Evolutionary conservation across 2,888 invertebrate species (phyloP), one percentile per base, ranked within the genome.

Genomic region (Galerucella pusilla): DNA sequence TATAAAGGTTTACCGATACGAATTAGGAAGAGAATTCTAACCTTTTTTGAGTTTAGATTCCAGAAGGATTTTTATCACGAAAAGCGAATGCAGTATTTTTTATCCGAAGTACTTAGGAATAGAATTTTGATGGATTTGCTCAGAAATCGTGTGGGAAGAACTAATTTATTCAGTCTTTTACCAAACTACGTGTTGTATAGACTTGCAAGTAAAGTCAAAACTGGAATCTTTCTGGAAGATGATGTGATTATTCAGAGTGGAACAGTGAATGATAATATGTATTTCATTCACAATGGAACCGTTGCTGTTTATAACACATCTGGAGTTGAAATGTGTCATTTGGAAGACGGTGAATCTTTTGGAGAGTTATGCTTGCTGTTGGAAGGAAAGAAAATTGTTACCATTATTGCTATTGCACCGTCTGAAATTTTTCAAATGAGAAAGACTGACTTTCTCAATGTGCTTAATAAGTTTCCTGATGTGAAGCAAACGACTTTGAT

Each of bases 301-400:
- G 75, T 77, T 4, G 75, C 75, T 16, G 84, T 89, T 42, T 88
- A 88, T 71, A 87, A 88, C 5, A 80, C 80, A 10, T 76, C 75
- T 2, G 88, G 87, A 57, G 87, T 85, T 83, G 89, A 89, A 68
- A 81, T 89, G 2, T 88, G 88, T 71, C 89, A 89, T 80, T 83
- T 90, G 75, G 85, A 88, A 61, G 88, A 89, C 75, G 89, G 88
- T 10, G 84, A 86, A 2, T 85, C 88, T 79, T 90, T 90, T 77
- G 90, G 89, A 0, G 89, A 90, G 80, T 84, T 89, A 59, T 85
- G 88, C 0, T 76, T 89, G 60, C 81, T 90, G 9, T 85, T 88
- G 81, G 86, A 86, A 60, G 87, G 88, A 75, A 83, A 83, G 11
- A 82, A 88, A 16, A 82, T 85, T 2, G 88, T 87, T 0, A 88